Percentiles rank a stretch among this genome's conserved stretches.
phyloP scores from a whole-genome alignment of 2,888 invertebrate species.

The Rambutsinella grinnellia region DNA sequence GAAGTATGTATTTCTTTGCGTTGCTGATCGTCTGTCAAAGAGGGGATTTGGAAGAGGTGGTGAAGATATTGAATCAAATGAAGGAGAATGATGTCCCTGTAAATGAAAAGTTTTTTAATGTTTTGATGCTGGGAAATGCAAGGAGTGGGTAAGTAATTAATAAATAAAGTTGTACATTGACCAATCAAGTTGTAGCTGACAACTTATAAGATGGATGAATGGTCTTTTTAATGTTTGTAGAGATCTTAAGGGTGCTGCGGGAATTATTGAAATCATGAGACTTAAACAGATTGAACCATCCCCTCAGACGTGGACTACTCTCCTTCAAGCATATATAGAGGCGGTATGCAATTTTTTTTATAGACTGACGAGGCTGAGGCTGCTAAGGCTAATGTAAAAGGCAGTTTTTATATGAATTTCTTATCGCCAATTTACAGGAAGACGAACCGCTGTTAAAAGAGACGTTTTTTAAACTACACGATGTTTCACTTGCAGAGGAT shows the following conservation, averaged over 20 bases:
- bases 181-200: no score
- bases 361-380: no score
- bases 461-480: constrained; percentile 17
- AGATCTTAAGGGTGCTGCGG: constrained; percentile 46
- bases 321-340: constrained; percentile 51
- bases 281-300: constrained; percentile 38
- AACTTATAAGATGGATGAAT: no score
- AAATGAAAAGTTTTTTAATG: constrained; percentile 54
- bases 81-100: constrained; percentile 39
- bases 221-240: constrained; percentile 39
- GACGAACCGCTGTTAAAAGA: constrained; percentile 14
- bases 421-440: no score
- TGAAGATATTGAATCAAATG: constrained; percentile 42
- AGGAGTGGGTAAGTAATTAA: constrained; percentile 47
- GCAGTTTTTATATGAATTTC: no score
- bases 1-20: constrained; percentile 45
- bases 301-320: constrained; percentile 27
- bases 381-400: no score
- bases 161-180: no score
- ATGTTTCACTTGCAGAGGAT: constrained; percentile 41
- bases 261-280: constrained; percentile 46
- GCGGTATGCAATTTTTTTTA: no score
- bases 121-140: constrained; percentile 52
- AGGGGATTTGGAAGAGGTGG: constrained; percentile 45
- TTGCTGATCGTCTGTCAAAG: constrained; percentile 45